Base-by-base conservation (phyloP, 2,888 invertebrate genomes). In the Scrobipalpa atriplicella region DNA sequence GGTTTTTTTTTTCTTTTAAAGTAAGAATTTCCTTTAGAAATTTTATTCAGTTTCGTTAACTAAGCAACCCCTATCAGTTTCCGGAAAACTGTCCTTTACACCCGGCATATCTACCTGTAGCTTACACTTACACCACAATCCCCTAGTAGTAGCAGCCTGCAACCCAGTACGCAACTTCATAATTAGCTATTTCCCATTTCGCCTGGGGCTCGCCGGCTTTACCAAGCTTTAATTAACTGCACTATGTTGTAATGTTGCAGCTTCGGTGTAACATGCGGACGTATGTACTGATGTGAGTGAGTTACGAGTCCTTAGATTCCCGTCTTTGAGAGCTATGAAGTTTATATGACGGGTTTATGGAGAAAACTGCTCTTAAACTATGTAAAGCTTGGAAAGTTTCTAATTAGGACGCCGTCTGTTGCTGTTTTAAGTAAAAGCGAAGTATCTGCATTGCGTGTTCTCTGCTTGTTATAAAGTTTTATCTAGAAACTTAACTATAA, bases 151-250 rank as follows among this genome's bases (percentile, higher is more conserved):
- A 76, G 78, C 80, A 79, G 80, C 78, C 78, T 86, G 83, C 83
- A 84, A 86, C 80, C 83, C 81, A 81, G 81, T 84, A 89, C 87
- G 86, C 87, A 87, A 90, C 83, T 90, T 89, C 87, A 87, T 90
- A 90, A 90, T 90, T 90, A 90, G 89, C 89, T 86, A 89, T 90
- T 90, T 90, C 89, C 91, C 88, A 87, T 88, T 88, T 87, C 80
- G 86, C 90, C 84, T 75, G 76, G 73, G 81, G 90, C 84, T 73
- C 77, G 80, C 78, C 73, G 79, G 85, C 85, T 86, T 82, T 84
- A 79, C 83, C 82, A 80, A 78, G 80, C 85, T 83, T 87, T 90
- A 90, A 90, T 90, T 90, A 90, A 90, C 89, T 84, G 84, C 84
- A 85, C 82, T 83, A 78, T 80, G 75, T 74, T 79, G 77, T 80